These are phyloP conservation scores for Plebejus argus DNA, from an alignment of 2,888 invertebrate species.

Conservation along the genomic window DNA sequence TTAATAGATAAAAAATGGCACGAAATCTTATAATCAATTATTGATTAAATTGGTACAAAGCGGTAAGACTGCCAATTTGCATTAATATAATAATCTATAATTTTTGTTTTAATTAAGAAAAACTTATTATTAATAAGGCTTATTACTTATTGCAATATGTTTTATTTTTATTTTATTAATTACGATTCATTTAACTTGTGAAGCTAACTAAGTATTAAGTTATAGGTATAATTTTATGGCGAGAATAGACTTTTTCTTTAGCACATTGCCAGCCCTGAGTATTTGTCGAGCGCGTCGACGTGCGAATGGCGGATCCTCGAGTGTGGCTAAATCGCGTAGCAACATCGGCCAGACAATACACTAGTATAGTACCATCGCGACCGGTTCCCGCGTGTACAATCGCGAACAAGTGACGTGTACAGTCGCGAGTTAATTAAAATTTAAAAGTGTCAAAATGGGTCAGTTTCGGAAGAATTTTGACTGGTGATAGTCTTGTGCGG, in stretches of 20 bases:
- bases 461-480: too few species aligned
- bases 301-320: constrained; percentile 38
- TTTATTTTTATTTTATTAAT: too few species aligned
- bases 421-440: too few species aligned
- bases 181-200: too few species aligned
- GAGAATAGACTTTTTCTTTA: not conserved
- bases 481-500: too few species aligned
- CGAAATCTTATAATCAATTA: not conserved
- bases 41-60: not conserved
- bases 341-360: constrained; percentile 21
- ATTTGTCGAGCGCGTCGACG: constrained; percentile 36
- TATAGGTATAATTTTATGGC: not conserved
- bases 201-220: too few species aligned
- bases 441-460: not conserved
- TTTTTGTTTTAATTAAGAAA: too few species aligned
- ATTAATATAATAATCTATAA: not conserved
- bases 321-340: constrained; percentile 27
- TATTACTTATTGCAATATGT: too few species aligned
- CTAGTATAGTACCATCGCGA: not conserved
- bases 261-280: constrained; percentile 9
- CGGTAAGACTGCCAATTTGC: not conserved
- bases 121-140: too few species aligned
- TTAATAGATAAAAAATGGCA: not conserved
- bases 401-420: not conserved
- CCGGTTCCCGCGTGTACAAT: not conserved